Base-by-base conservation (phyloP, 2,888 invertebrate species). In the Bombylius discolor region DNA sequence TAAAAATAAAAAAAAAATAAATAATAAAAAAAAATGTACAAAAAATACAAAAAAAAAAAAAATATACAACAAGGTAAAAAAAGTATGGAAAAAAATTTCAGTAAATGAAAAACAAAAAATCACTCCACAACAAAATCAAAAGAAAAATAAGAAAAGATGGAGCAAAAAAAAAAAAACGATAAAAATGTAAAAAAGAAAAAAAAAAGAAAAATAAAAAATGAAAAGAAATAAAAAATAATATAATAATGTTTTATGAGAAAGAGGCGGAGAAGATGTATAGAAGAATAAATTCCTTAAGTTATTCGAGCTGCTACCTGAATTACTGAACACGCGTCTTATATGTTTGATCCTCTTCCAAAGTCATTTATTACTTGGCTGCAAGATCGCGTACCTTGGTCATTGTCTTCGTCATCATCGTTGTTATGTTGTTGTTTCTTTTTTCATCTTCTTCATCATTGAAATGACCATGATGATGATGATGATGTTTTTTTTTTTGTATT, bases 261-360 rank as follows among this genome's bases (percentile, higher is more conserved):
- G 23, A 23, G 23, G 23, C 23, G 34, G 39, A 8, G 12, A 42
- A 42, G 39, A 42, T 11, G 39, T 11, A 11, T 11, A 11, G 5
- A 42, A 53, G 56, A 59, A 61, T 61, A 60, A 64, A 64, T 63
- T 63, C 64, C 61, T 63, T 59, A 61, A 63, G 60, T 63, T 63
- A 64, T 64, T 61, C 61, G 64, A 59, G 61, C 64, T 63, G 66
- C 66, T 66, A 66, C 66, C 66, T 66, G 66, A 64, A 65, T 66
- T 66, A 66, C 65, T 64, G 66, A 66, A 66, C 66, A 66, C 66
- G 66, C 66, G 66, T 66, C 64, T 65, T 62, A 64, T 63, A 64
- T 64, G 64, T 64, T 65, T 46, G 49, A 52, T 56, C 56, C 52
- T 51, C 52, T 51, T 45, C 44, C 11, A 42, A 42, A 51, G 51